phyloP scores from a whole-genome alignment of 2,113 vertebrate genomes.

The Callipepla californica region DNA sequence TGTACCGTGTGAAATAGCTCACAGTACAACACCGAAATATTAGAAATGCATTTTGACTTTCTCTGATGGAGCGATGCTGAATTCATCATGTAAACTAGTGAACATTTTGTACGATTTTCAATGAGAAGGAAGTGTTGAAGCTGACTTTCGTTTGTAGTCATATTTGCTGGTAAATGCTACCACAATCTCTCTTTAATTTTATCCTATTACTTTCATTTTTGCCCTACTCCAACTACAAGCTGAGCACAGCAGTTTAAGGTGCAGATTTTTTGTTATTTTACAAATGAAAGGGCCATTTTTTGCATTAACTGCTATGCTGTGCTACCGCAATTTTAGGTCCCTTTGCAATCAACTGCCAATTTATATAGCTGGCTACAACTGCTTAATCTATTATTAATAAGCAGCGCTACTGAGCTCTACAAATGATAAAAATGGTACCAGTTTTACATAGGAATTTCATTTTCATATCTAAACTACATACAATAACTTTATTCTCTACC shows the following conservation, averaged over 20 bases:
- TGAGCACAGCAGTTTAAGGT: constrained; percentile 62
- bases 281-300: constrained; percentile 64
- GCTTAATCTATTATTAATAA: constrained; percentile 80
- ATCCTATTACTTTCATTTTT: constrained; percentile 59
- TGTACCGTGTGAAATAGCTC: constrained; percentile 45
- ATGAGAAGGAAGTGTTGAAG: constrained; percentile 27
- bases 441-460: constrained; percentile 74
- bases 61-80: constrained; percentile 36
- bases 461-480: constrained; percentile 71
- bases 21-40: constrained; percentile 23
- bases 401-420: constrained; percentile 67
- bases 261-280: constrained; percentile 73
- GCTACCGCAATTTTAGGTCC: constrained; percentile 66
- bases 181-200: constrained; percentile 34
- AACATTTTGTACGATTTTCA: constrained; percentile 53
- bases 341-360: constrained; percentile 75
- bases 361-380: constrained; percentile 75
- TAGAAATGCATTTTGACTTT: constrained; percentile 56
- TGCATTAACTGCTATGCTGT: constrained; percentile 69
- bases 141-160: neutral
- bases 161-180: constrained; percentile 45
- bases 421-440: constrained; percentile 75
- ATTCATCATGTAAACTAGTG: constrained; percentile 31
- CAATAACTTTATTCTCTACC: constrained; percentile 70
- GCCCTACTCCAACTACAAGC: constrained; percentile 59